A percentile compares a stretch with the other conserved stretches of the same genome.
These are phyloP conservation scores for Ephydatia muelleri DNA, from an alignment of 37 sponge, comb jelly and placozoan species.

Conservation along the genomic window DNA sequence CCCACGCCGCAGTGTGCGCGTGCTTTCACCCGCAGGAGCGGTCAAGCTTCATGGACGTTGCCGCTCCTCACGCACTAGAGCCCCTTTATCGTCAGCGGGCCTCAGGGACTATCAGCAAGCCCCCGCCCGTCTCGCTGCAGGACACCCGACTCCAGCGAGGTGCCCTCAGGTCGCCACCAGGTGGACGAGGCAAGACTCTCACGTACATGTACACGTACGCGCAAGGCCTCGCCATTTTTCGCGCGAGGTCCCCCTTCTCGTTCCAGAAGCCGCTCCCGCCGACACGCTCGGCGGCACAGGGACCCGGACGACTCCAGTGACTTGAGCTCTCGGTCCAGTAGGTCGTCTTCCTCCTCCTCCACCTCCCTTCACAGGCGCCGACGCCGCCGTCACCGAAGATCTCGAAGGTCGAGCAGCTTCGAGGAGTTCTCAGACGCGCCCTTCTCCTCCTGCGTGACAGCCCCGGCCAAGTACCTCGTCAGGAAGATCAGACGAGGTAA, in stretches of 20 bases:
- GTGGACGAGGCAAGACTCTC: background rate
- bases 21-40: background rate
- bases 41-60: background rate
- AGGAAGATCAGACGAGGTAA: constrained; percentile 21
- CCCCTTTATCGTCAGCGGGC: background rate
- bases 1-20: background rate
- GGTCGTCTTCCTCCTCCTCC: too few relatives aligned
- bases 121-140: background rate
- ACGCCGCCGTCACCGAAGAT: background rate
- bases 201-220: background rate
- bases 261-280: background rate
- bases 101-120: background rate
- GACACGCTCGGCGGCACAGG: background rate
- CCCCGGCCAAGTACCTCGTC: background rate
- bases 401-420: background rate
- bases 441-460: constrained; percentile 26
- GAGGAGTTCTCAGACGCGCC: background rate
- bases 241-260: background rate
- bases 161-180: background rate
- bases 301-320: background rate
- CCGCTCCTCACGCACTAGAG: constrained; percentile 1
- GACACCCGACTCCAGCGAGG: background rate
- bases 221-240: background rate
- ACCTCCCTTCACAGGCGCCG: too few relatives aligned
- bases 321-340: too few relatives aligned